phyloP scores from a whole-genome alignment of 2,797 vertebrate species.

The Cygnus olor region DNA sequence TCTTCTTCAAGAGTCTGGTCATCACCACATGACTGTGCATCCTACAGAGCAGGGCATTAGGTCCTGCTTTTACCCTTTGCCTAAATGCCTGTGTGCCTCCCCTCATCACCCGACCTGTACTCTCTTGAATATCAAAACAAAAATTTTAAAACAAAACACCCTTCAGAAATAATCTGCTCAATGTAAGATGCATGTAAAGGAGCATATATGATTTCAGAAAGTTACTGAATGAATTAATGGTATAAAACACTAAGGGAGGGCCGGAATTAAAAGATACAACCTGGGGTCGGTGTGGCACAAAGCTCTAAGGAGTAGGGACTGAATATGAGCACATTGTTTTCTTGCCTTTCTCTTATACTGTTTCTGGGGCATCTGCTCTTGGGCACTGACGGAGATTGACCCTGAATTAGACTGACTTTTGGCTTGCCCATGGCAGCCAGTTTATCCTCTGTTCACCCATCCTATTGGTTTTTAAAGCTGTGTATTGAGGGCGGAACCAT shows the following conservation, averaged over 20 bases:
- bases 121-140: background rate
- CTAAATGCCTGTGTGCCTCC: accelerated
- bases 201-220: background rate
- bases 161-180: background rate
- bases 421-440: background rate
- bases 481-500: background rate
- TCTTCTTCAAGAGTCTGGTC: background rate
- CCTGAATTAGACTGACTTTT: background rate
- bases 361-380: background rate
- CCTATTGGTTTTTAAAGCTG: background rate
- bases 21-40: background rate
- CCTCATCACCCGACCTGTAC: background rate
- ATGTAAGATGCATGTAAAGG: background rate
- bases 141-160: background rate
- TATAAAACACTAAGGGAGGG: background rate
- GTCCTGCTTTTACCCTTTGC: background rate
- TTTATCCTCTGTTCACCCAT: background rate
- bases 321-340: background rate
- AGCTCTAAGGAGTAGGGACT: background rate
- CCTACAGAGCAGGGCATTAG: background rate
- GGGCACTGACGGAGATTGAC: background rate
- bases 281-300: background rate
- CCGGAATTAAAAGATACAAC: background rate
- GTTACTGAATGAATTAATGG: background rate
- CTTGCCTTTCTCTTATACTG: background rate